These are phyloP conservation scores for Campylomormyrus tamandua DNA, from an alignment of 2,113 vertebrate genomes.

Conservation along the genomic window DNA sequence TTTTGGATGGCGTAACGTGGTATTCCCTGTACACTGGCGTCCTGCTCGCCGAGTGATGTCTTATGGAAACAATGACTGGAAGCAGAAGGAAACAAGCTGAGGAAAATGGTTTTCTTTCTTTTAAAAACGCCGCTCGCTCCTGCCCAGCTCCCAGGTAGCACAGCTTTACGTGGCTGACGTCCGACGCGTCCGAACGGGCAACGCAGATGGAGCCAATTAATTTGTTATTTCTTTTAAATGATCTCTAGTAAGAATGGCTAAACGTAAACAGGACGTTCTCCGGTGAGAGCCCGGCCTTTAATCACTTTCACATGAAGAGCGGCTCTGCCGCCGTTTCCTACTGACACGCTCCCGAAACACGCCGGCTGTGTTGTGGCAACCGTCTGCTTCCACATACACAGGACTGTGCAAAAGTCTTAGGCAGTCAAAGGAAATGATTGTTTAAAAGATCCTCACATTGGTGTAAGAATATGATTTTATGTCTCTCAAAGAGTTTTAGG, in stretches of 20 bases:
- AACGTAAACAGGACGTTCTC: not conserved
- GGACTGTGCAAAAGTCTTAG: not conserved
- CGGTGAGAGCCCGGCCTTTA: not conserved
- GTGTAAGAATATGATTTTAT: not conserved
- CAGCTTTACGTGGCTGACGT: not conserved
- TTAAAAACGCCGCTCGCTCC: not conserved
- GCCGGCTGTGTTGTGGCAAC: not conserved
- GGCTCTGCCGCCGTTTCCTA: not conserved
- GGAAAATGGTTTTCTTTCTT: not conserved
- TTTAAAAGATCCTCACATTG: not conserved
- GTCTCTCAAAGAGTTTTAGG: not conserved
- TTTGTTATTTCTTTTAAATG: slow-evolving; percentile 16
- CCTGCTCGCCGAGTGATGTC: not conserved
- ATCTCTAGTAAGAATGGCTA: not conserved
- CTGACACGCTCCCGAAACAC: not conserved
- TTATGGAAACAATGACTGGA: not conserved
- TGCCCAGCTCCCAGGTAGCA: not conserved
- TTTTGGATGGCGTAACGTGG: not conserved
- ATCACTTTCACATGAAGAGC: not conserved
- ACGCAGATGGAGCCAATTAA: slow-evolving; percentile 4
- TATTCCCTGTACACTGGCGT: not conserved
- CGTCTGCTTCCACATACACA: not conserved
- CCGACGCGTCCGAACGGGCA: not conserved
- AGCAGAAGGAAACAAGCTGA: not conserved
- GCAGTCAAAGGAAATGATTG: not conserved